phyloP scores from a whole-genome alignment of 2,888 invertebrate species.

The Aleiodes alternator region DNA sequence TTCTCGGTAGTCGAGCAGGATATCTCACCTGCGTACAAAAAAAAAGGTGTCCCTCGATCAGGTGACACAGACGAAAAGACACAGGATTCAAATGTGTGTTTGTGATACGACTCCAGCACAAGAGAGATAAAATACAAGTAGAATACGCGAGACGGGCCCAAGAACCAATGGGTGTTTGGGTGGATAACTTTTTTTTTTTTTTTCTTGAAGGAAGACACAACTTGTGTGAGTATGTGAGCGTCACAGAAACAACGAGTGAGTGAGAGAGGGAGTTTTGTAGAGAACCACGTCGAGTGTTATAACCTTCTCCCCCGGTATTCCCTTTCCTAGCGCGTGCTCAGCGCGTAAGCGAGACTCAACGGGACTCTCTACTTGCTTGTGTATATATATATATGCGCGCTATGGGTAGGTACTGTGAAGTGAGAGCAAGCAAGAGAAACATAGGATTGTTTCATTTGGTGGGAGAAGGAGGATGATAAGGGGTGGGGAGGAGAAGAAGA shows the following conservation, averaged over 20 bases:
- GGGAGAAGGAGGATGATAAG: neutral
- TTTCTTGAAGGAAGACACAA: slow-evolving; percentile 40
- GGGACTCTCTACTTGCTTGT: slow-evolving; percentile 32
- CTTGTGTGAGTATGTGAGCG: slow-evolving; percentile 39
- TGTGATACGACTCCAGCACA: slow-evolving; percentile 40
- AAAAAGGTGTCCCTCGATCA: slow-evolving; percentile 70
- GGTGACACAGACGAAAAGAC: slow-evolving; percentile 66
- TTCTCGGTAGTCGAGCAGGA: slow-evolving; percentile 57
- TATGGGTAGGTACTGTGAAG: slow-evolving; percentile 50
- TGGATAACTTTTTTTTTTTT: neutral
- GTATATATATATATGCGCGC: neutral
- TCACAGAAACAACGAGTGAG: slow-evolving; percentile 52
- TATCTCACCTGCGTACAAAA: slow-evolving; percentile 71
- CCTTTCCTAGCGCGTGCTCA: slow-evolving; percentile 58
- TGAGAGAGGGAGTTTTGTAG: slow-evolving; percentile 46
- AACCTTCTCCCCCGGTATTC: slow-evolving; percentile 53
- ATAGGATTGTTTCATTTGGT: slow-evolving; percentile 61
- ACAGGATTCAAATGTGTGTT: slow-evolving; percentile 32
- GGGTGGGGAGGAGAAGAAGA: neutral
- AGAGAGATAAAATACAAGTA: slow-evolving; percentile 40
- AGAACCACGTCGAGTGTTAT: slow-evolving; percentile 46
- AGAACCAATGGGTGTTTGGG: slow-evolving; percentile 7
- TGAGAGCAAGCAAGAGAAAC: slow-evolving; percentile 50
- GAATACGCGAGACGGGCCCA: slow-evolving; percentile 24
- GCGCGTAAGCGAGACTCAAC: slow-evolving; percentile 36